A percentile compares a stretch with the other conserved stretches of the same genome.
These are phyloP conservation scores for Pseudococcus longispinus DNA, from an alignment of 2,888 invertebrate genomes.

Conservation along the genomic window DNA sequence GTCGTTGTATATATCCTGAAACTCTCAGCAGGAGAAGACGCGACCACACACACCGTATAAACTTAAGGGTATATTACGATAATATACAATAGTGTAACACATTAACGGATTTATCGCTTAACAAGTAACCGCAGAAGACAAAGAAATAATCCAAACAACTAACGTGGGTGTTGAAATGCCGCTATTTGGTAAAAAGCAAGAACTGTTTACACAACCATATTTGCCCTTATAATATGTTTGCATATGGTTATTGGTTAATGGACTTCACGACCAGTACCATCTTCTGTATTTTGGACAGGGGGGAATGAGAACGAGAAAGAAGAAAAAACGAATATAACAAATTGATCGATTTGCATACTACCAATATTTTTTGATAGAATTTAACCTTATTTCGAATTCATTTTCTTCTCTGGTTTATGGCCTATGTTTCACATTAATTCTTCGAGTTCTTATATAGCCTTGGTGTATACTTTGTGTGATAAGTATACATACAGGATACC, in stretches of 20 bases:
- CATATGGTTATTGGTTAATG: conserved; percentile 50
- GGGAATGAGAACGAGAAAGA: too few species aligned
- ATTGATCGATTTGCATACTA: conserved; percentile 28
- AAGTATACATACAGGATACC: too few species aligned
- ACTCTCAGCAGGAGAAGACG: conserved; percentile 54
- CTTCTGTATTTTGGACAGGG: not conserved
- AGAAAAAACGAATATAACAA: not conserved
- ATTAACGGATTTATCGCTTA: conserved; percentile 55
- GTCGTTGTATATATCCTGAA: conserved; percentile 48
- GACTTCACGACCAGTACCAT: not conserved
- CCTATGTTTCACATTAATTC: not conserved
- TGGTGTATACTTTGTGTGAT: not conserved
- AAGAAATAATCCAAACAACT: conserved; percentile 30
- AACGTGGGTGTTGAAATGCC: conserved; percentile 54
- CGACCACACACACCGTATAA: conserved; percentile 55
- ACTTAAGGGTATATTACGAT: conserved; percentile 44
- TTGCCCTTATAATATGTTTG: conserved; percentile 49
- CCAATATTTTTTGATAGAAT: conserved; percentile 5
- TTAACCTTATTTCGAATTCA: not conserved
- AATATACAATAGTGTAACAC: conserved; percentile 54
- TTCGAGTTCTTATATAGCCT: not conserved
- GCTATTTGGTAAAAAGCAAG: conserved; percentile 54
- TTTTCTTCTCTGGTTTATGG: not conserved
- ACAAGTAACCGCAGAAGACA: conserved; percentile 55
- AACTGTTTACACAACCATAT: conserved; percentile 53